phyloP scores from a whole-genome alignment of 2,888 invertebrate species.

The Lepidochrysops patricia region DNA sequence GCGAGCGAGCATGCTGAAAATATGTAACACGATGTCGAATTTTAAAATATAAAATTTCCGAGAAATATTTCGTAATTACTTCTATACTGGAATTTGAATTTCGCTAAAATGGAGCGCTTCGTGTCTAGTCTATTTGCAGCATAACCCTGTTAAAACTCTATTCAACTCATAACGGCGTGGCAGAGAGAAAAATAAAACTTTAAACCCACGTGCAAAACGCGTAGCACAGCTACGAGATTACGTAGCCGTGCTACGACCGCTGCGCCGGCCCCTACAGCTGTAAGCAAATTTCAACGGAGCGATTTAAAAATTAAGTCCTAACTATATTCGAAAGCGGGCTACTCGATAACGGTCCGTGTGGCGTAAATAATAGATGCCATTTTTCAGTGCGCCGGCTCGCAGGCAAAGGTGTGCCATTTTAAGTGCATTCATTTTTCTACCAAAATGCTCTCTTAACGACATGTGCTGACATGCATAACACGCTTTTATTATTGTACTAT shows the following conservation, averaged over 20 bases:
- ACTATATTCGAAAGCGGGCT: background rate
- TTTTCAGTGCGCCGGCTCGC: constrained; percentile 5
- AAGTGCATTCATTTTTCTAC: constrained; percentile 28
- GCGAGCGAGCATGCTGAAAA: background rate
- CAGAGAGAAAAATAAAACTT: background rate
- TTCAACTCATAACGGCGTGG: background rate
- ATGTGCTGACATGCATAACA: constrained; percentile 24
- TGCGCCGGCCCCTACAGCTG: background rate
- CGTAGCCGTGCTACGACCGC: background rate
- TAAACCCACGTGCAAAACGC: background rate
- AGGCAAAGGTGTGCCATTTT: constrained; percentile 25
- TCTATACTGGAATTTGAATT: background rate
- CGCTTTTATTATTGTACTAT: constrained; percentile 22
- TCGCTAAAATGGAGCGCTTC: background rate
- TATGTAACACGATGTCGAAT: background rate
- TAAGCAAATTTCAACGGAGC: background rate
- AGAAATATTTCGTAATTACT: background rate
- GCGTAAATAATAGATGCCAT: background rate
- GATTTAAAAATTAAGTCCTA: background rate
- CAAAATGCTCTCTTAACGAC: constrained; percentile 25
- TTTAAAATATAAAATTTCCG: background rate
- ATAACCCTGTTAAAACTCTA: background rate
- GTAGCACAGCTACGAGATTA: background rate
- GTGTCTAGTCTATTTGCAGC: background rate
- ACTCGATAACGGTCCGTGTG: background rate